Evolutionary conservation across 2,113 vertebrate genomes (phyloP).

Genomic region (Laticauda laticaudata): DNA sequence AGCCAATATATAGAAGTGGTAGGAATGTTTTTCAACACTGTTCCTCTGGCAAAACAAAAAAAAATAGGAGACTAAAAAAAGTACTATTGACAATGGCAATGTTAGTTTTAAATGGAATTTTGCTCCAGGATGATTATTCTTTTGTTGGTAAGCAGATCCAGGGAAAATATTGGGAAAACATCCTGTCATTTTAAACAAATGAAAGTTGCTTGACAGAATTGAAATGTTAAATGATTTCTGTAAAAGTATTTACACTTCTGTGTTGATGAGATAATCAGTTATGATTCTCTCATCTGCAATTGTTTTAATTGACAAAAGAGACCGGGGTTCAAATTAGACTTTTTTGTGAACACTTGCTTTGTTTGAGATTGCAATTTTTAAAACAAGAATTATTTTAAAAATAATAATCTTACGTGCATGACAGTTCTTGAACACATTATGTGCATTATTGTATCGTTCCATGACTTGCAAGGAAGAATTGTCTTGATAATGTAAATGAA

Average conservation of each 20-base stretch:
- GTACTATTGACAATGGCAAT: background rate
- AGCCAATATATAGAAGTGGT: too few relatives aligned
- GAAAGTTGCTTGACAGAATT: conserved; percentile 24
- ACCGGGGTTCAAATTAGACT: background rate
- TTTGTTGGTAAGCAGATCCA: conserved; percentile 15
- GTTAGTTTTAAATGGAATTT: conserved; percentile 45
- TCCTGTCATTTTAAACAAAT: conserved; percentile 28
- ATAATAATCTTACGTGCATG: background rate
- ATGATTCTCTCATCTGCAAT: conserved; percentile 8
- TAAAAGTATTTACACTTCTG: conserved; percentile 24
- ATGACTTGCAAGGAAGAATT: background rate
- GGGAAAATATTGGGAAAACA: conserved; percentile 40
- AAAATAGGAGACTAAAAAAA: background rate
- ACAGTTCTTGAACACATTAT: background rate
- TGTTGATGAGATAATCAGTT: background rate
- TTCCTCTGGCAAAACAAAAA: conserved; percentile 27
- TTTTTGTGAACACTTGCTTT: background rate
- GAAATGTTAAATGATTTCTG: conserved; percentile 31
- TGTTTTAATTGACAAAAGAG: background rate
- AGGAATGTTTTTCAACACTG: conserved; percentile 44
- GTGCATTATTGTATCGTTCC: background rate
- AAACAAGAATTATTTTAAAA: background rate
- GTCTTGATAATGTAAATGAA: background rate
- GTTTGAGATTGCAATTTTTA: background rate
- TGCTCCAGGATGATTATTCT: conserved; percentile 29